Conservation (phyloP, 2,797 vertebrate genomes). For the Sebastes melanostomus region DNA sequence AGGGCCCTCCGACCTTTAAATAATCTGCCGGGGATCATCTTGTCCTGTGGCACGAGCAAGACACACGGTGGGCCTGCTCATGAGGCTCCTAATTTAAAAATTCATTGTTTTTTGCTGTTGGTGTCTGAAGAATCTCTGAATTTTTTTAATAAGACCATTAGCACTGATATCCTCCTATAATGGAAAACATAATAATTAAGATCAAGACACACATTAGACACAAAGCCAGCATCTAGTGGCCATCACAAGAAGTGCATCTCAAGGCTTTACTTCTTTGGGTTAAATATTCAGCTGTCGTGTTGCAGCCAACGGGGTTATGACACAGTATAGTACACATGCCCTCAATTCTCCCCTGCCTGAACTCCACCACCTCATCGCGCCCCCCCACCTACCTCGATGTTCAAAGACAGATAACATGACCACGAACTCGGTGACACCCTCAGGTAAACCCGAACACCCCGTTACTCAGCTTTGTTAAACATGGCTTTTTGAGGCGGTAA, state of each 20-base stretch:
- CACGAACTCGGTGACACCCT: constrained; percentile 15
- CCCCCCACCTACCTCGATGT: neutral
- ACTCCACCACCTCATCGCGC: constrained; percentile 5
- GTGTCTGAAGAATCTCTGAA: no score
- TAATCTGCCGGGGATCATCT: no score
- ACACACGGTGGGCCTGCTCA: no score
- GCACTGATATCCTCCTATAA: neutral
- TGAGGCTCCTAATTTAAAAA: no score
- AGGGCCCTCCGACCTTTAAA: no score
- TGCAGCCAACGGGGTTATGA: neutral
- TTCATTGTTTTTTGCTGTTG: no score
- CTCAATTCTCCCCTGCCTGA: neutral
- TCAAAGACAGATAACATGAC: neutral
- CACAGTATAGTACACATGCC: neutral
- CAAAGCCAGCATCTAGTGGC: neutral
- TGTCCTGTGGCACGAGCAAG: no score
- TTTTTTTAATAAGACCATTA: no score
- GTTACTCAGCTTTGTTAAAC: neutral
- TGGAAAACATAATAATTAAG: neutral
- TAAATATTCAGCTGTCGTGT: neutral
- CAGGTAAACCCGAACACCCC: neutral
- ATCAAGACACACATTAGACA: neutral
- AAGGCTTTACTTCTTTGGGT: neutral
- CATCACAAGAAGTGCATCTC: neutral
- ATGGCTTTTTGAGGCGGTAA: neutral